Base-by-base conservation (phyloP, 2,113 vertebrate genomes). In the Clarias batrachus region DNA sequence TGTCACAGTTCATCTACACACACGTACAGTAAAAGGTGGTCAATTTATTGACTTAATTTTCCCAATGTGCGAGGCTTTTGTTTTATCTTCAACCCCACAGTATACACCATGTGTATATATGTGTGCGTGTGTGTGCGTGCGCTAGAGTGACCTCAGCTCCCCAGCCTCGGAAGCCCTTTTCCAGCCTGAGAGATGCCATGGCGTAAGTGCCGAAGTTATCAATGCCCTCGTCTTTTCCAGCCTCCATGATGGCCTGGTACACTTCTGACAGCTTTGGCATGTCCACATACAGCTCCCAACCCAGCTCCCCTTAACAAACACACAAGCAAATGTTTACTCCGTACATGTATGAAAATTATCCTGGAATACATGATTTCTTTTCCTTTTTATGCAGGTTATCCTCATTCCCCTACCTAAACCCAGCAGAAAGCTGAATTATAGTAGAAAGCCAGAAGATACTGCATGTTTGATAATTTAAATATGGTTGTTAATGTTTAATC, bases 101-200 rank as follows among this genome's bases (percentile, higher is more conserved):
- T 59, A 59, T 16, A 37, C 33, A 37, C 33, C 7, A 1, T 52
- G 68, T 19, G 0, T 59, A 8, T 89, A 4, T 57, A 57, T 37
- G n/a, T 74, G 59, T 80, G 33, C 33, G 30, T 57, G 65, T 84
- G 71, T 59, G 30, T 52, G 7, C 19, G 8, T 65, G 88, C 71
- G 73, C n/a, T 33, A 76, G 37, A 3, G 93, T 90, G 74, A 99
- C 98, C 97, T 99, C 98, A 59, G 97, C 96, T 7, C 98, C 98
- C 98, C 98, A 99, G 89, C 96, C 97, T 91, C 97, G 95, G 91
- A 99, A 99, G 66, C 95, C 97, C 84, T 99, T 99, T 93, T 99
- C 98, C 93, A 99, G 94, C 79, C 98, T 93, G 89, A 99, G 94
- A 1, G 92, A 93, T 87, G 95, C 94, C 96, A 99, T 94, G 90